Conservation (phyloP, 1,140 invertebrate species). For the Drosophila sechellia region DNA sequence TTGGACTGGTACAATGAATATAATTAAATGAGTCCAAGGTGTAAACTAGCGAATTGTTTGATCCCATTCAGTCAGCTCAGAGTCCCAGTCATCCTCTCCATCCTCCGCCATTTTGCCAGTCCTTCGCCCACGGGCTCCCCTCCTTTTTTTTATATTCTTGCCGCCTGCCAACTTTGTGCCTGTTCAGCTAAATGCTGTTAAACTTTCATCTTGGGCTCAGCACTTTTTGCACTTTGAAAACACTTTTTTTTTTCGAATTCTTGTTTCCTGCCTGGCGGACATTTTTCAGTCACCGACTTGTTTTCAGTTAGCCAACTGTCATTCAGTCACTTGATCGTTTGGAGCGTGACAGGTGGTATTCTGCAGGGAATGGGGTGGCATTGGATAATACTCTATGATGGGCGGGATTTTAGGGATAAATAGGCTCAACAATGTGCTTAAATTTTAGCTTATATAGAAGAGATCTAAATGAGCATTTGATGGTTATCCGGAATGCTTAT, state of each 20-base stretch:
- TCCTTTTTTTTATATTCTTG: conserved; percentile 27
- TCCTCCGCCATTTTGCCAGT: background rate
- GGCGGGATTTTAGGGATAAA: background rate
- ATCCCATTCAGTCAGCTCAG: conserved; percentile 68
- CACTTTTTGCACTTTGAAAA: conserved; percentile 58
- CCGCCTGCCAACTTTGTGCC: conserved; percentile 49
- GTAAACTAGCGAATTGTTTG: conserved; percentile 83
- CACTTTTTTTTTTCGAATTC: conserved; percentile 11
- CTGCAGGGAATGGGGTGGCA: background rate
- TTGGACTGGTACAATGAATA: conserved; percentile 67
- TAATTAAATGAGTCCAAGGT: conserved; percentile 82
- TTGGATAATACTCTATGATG: conserved; percentile 11
- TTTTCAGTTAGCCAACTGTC: conserved; percentile 59
- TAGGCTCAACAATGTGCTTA: background rate
- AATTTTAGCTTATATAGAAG: background rate
- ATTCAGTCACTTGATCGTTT: conserved; percentile 49
- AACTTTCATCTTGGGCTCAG: conserved; percentile 69
- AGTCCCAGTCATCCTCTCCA: background rate
- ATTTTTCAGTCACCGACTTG: conserved; percentile 50
- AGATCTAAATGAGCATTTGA: no score
- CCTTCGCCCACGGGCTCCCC: conserved; percentile 1
- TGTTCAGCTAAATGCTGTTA: conserved; percentile 73
- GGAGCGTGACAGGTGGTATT: conserved; percentile 32
- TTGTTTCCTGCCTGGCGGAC: conserved; percentile 34
- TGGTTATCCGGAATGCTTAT: no score